Conservation (phyloP, 2,888 invertebrate genomes). For the Oasisia sp. region DNA sequence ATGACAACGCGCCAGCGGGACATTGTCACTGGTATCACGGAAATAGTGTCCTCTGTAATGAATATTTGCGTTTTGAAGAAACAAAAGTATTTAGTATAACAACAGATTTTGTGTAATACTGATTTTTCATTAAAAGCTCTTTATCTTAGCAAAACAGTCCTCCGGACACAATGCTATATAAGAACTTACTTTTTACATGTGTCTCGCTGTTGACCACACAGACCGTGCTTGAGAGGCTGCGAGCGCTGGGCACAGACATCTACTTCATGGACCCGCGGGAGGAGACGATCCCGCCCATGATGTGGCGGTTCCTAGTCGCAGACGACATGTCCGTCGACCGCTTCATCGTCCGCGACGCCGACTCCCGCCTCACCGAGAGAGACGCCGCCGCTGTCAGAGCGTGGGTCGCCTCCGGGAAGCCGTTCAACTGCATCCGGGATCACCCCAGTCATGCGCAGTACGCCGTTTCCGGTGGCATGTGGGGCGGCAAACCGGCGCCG, state of each 20-base stretch:
- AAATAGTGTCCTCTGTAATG: too few relatives aligned
- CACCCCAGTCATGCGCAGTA: slow-evolving; percentile 44
- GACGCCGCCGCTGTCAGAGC: slow-evolving; percentile 43
- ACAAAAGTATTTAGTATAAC: too few relatives aligned
- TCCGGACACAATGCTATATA: too few relatives aligned
- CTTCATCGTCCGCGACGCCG: slow-evolving; percentile 44
- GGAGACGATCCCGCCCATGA: slow-evolving; percentile 44
- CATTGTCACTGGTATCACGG: too few relatives aligned
- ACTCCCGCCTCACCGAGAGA: slow-evolving; percentile 39
- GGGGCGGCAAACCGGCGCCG: slow-evolving; percentile 40
- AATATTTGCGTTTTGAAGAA: too few relatives aligned
- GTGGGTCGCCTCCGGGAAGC: slow-evolving; percentile 41
- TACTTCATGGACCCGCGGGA: slow-evolving; percentile 35
- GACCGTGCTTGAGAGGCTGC: slow-evolving; percentile 33
- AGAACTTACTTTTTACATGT: too few relatives aligned
- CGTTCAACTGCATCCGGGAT: slow-evolving; percentile 45
- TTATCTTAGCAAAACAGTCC: too few relatives aligned
- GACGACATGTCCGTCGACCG: slow-evolving; percentile 42
- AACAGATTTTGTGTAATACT: too few relatives aligned
- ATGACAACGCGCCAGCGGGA: too few relatives aligned
- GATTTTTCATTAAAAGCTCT: too few relatives aligned
- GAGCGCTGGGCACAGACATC: slow-evolving; percentile 37
- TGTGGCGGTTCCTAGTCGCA: slow-evolving; percentile 47
- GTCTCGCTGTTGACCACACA: slow-evolving; percentile 28
- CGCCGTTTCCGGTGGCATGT: slow-evolving; percentile 44